Percentiles rank a stretch among this genome's conserved stretches.
Evolutionary conservation across 2,888 invertebrate species (phyloP).

Genomic region (Thyatira batis): DNA sequence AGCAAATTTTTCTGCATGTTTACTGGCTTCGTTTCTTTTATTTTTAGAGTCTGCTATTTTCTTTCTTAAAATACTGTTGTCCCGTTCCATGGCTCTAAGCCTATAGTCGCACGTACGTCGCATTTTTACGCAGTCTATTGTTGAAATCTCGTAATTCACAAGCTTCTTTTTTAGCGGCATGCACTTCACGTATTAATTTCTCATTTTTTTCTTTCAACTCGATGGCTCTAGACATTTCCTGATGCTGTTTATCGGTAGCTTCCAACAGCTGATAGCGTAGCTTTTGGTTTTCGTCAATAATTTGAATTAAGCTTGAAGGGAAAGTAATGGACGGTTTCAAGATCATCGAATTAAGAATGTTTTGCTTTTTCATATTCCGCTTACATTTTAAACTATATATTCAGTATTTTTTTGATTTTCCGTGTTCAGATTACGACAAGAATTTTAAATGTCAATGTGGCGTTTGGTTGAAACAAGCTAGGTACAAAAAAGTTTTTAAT

Average conservation of each 20-base stretch:
- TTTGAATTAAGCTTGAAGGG: constrained; percentile 25
- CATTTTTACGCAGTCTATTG: constrained; percentile 23
- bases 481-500: background rate
- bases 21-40: constrained; percentile 55
- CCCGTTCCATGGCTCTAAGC: constrained; percentile 37
- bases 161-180: constrained; percentile 42
- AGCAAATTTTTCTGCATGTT: constrained; percentile 48
- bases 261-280: constrained; percentile 43
- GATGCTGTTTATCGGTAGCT: constrained; percentile 65
- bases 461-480: background rate
- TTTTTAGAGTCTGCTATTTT: constrained; percentile 45
- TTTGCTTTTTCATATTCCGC: constrained; percentile 38
- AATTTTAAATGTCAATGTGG: background rate
- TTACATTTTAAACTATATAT: constrained; percentile 3
- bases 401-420: background rate
- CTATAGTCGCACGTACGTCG: constrained; percentile 21
- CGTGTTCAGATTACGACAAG: background rate
- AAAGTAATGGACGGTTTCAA: constrained; percentile 17
- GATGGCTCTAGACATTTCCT: constrained; percentile 72
- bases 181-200: constrained; percentile 40
- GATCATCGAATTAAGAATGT: constrained; percentile 14
- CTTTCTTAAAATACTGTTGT: constrained; percentile 48
- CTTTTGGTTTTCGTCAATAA: constrained; percentile 42
- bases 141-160: constrained; percentile 35
- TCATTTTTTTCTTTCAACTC: constrained; percentile 56